phyloP scores from a whole-genome alignment of 2,113 vertebrate genomes.

The Zosterops japonicus region DNA sequence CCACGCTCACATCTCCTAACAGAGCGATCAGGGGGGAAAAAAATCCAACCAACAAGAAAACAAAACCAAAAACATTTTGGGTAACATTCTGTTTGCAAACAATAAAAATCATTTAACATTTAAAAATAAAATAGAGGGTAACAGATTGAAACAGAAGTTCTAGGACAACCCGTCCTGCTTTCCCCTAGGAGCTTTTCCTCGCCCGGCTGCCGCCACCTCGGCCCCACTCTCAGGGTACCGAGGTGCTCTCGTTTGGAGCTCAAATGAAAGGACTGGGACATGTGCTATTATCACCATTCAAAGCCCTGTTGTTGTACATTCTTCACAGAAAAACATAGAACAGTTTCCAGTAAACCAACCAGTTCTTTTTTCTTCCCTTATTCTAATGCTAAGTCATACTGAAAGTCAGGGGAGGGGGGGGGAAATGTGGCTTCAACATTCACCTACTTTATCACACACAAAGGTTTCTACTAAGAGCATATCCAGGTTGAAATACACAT shows the following conservation, averaged over 20 bases:
- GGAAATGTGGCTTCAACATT: slow-evolving; percentile 11
- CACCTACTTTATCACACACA: slow-evolving; percentile 60
- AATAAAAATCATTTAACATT: background rate
- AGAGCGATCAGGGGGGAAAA: background rate
- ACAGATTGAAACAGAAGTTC: background rate
- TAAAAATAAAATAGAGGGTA: background rate
- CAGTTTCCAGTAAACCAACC: background rate
- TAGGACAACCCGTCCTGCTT: background rate
- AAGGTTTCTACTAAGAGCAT: slow-evolving; percentile 46
- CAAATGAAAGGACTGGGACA: background rate
- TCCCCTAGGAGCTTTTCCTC: background rate
- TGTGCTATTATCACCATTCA: background rate
- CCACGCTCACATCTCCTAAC: background rate
- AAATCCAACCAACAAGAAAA: background rate
- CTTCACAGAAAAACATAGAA: slow-evolving; percentile 22
- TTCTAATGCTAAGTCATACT: slow-evolving; percentile 46
- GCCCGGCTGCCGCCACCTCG: background rate
- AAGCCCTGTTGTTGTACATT: slow-evolving; percentile 45
- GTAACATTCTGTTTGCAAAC: slow-evolving; percentile 41
- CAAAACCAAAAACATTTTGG: background rate
- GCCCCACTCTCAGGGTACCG: background rate
- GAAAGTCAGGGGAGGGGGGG: background rate
- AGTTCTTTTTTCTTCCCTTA: slow-evolving; percentile 19
- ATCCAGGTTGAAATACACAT: slow-evolving; percentile 47
- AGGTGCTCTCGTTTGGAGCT: background rate